Base-by-base conservation (phyloP, 1,140 invertebrate species). In the Cyphomyrmex costatus region DNA sequence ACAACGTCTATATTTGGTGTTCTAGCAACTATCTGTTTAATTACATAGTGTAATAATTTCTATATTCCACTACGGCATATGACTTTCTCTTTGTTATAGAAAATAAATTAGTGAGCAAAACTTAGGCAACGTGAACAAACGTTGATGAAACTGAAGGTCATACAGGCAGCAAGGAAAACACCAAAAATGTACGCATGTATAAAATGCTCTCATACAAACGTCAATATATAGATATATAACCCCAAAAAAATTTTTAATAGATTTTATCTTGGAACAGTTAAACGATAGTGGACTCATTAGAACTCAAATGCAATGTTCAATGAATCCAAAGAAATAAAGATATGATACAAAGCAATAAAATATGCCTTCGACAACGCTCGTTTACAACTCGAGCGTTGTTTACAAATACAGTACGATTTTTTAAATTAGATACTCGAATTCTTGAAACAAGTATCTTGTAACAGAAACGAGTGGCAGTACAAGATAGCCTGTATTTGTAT, bases 101-200 rank as follows among this genome's bases (percentile, higher is more conserved):
- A 88, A 88, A 77, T 65, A 80, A 88, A 89, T 16, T 88, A 71
- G 10, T 66, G 36, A 80, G 42, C 33, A 49, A 83, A 92, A 86
- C 60, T 68, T 73, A 87, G 66, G 73, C 30, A 60, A 58, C 58
- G 14, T 86, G 61, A 79, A 66, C 10, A 71, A 80, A 80, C 3
- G 30, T 46, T 79, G 61, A 89, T 86, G 46, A 8, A 87, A 90
- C 49, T 80, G 66, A 89, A 16, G 63, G 42, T 87, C 56, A 88
- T 71, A 91, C 89, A 95, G 94, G 93, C 93, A 94, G 93, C 93
- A 93, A 92, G 93, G 90, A 92, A 92, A 94, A 93, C 94, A 95
- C 94, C 93, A 93, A 92, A 94, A 94, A 94, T 95, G 94, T 94
- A 93, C 79, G 91, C 91, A 91, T 84, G 51, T 85, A 46, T 88